These are phyloP conservation scores for Dicroscelio sp. DNA, from an alignment of 2,888 invertebrate species.

Conservation along the genomic window DNA sequence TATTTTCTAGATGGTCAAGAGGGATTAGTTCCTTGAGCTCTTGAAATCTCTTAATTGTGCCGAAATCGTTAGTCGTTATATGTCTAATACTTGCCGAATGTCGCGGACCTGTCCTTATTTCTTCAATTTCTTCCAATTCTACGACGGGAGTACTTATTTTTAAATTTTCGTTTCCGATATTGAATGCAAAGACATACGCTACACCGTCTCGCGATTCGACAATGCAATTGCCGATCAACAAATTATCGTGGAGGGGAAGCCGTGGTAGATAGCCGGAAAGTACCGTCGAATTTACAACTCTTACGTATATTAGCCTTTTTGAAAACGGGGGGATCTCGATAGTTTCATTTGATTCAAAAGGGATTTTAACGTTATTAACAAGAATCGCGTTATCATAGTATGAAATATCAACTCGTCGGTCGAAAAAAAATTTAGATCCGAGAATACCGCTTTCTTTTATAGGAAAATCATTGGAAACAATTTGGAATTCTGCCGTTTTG, in stretches of 20 bases:
- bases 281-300: too few species aligned
- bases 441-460: neutral
- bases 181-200: neutral
- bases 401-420: too few species aligned
- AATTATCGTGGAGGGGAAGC: too few species aligned
- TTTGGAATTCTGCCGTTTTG: neutral
- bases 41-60: too few species aligned
- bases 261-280: too few species aligned
- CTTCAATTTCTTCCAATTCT: neutral
- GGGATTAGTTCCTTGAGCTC: too few species aligned
- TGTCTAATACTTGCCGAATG: too few species aligned
- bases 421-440: neutral
- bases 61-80: too few species aligned
- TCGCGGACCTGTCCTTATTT: too few species aligned
- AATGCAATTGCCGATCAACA: too few species aligned
- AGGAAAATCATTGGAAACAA: neutral
- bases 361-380: neutral
- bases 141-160: neutral
- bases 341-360: neutral
- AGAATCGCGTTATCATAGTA: neutral
- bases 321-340: neutral
- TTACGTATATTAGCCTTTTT: neutral
- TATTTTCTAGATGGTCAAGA: too few species aligned
- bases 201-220: neutral
- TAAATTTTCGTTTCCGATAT: neutral